These are phyloP conservation scores for Augiades crinisus DNA, from an alignment of 2,888 invertebrate genomes.

Conservation along the genomic window DNA sequence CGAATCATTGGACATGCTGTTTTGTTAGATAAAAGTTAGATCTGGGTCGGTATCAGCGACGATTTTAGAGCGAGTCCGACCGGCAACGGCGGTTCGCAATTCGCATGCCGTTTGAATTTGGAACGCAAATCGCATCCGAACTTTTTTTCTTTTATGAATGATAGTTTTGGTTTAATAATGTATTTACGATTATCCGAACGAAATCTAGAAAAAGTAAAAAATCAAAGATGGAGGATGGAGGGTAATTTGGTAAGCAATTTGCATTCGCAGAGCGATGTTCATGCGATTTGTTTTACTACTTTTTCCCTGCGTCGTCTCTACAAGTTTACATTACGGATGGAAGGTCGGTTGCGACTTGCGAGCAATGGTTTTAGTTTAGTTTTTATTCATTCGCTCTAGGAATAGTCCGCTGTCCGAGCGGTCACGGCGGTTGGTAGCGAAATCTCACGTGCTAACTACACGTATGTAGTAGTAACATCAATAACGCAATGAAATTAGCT, in stretches of 20 bases:
- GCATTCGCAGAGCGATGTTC: conserved; percentile 8
- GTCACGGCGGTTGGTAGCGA: conserved; percentile 19
- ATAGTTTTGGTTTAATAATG: not conserved
- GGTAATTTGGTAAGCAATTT: conserved; percentile 19
- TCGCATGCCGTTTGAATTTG: conserved; percentile 25
- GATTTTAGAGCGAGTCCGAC: conserved; percentile 25
- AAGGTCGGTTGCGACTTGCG: conserved; percentile 14
- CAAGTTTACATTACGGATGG: conserved; percentile 21
- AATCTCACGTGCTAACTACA: conserved; percentile 32
- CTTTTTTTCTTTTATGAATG: conserved; percentile 6
- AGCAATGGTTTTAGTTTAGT: too few species aligned
- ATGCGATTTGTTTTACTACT: conserved; percentile 17
- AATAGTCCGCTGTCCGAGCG: conserved; percentile 15
- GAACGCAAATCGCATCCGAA: conserved; percentile 23
- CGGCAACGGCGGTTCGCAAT: conserved; percentile 17
- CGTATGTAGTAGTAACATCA: conserved; percentile 14
- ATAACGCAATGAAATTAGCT: conserved; percentile 17
- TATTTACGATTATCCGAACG: conserved; percentile 9
- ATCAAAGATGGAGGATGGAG: not conserved
- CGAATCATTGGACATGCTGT: conserved; percentile 46
- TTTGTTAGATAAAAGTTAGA: conserved; percentile 40
- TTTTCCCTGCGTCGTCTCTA: conserved; percentile 11
- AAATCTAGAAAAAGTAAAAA: not conserved
- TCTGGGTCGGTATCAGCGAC: conserved; percentile 45
- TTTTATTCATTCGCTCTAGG: conserved; percentile 25